Evolutionary conservation across 2,113 vertebrate genomes (phyloP), one percentile per base, ranked within the genome.

Genomic region (Lutjanus erythropterus): DNA sequence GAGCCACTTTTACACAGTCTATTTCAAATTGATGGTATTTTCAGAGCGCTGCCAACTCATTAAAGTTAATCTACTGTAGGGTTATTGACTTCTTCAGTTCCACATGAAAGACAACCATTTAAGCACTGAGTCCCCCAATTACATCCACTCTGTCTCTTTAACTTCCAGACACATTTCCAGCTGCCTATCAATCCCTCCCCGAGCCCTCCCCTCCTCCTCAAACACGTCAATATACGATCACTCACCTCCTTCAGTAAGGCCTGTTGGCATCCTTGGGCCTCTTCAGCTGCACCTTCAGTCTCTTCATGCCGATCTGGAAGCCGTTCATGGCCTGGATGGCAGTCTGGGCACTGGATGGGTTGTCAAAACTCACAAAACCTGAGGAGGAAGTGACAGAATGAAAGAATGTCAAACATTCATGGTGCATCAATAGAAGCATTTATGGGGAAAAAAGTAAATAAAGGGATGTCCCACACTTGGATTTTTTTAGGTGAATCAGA

Each of bases 311-410:
- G 0, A 98, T 98, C 95, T 98, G 97, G 95, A 98, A 98, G 47
- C 97, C 97, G n/a, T 98, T 98, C 97, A 98, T 98, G 93, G 97
- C 96, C 91, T 98, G 97, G 90, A 98, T 98, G 91, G 97, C 97
- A 8, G 97, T 96, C 94, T 98, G 97, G 37, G 97, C 97, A 41
- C 97, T 98, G 80, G 96, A 96, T 0, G 97, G 97, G 96, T 98
- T 98, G 95, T 98, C 97, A 35, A 98, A 98, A 91, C 97, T 98
- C 91, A 98, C 97, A 71, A 98, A 98, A 75, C 97, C 97, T 98
- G 46, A 64, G 14, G 9, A 8, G 2, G 37, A 18, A 39, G 49
- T 18, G 27, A 52, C 6, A 15, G 16, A 60, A 19, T 11, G 27
- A 73, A 62, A 55, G 29, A 41, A 16, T n/a, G 4, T 8, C 18